phyloP scores from a whole-genome alignment of 92 coral and sea anemone species.

The Parazoanthus atlanticus region DNA sequence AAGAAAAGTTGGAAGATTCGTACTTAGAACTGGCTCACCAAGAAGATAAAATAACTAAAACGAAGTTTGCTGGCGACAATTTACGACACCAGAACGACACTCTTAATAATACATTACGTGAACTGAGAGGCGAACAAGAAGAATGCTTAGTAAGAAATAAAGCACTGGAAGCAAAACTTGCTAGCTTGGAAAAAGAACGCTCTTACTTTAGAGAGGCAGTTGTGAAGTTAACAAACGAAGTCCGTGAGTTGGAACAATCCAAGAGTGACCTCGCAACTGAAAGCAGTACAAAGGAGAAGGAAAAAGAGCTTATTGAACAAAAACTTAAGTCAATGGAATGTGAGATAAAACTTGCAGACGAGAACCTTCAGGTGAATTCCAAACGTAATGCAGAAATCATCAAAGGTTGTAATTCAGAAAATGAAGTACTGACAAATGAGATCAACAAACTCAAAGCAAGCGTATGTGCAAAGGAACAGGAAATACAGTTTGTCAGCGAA shows the following conservation, averaged over 20 bases:
- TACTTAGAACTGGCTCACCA: conserved; percentile 13
- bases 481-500: conserved; percentile 4
- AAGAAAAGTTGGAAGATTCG: conserved; percentile 17
- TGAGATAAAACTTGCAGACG: not conserved
- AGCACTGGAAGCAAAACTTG: not conserved
- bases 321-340: conserved; percentile 11
- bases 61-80: not conserved
- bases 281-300: not conserved
- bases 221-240: not conserved
- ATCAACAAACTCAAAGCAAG: conserved; percentile 11
- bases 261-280: not conserved
- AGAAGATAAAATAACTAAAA: not conserved
- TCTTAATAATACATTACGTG: not conserved
- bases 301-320: conserved; percentile 15
- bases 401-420: conserved; percentile 14
- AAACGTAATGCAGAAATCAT: conserved; percentile 5
- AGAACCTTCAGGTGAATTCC: not conserved
- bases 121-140: not conserved
- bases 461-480: not conserved
- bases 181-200: conserved; percentile 14
- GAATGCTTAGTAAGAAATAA: not conserved
- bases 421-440: conserved; percentile 9
- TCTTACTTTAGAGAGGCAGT: conserved; percentile 1
- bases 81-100: not conserved
- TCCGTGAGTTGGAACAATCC: conserved; percentile 13